These are phyloP conservation scores for Lordiphosa mommai DNA, from an alignment of 1,140 invertebrate genomes.

Conservation along the genomic window DNA sequence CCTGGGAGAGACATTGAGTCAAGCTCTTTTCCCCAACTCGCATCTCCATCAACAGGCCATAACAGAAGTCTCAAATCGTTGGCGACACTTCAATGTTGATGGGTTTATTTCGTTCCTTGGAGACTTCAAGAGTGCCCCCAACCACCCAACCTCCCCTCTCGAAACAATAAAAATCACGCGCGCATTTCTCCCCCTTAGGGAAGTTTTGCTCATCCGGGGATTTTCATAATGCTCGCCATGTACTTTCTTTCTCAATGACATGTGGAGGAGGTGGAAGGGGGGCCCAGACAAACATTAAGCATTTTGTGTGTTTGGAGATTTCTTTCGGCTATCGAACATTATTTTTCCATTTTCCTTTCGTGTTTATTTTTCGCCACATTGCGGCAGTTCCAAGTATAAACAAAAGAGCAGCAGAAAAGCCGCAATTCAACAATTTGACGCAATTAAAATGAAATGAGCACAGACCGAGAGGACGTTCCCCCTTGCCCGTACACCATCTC, in stretches of 20 bases:
- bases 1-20: not conserved
- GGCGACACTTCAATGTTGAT: slow-evolving; percentile 57
- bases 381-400: slow-evolving; percentile 42
- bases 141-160: not conserved
- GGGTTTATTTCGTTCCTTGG: slow-evolving; percentile 52
- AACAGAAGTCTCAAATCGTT: slow-evolving; percentile 31
- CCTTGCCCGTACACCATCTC: not conserved
- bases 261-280: slow-evolving; percentile 10
- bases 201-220: slow-evolving; percentile 35
- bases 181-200: not conserved
- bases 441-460: slow-evolving; percentile 45
- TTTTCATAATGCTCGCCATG: slow-evolving; percentile 29
- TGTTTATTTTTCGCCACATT: slow-evolving; percentile 62
- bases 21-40: not conserved
- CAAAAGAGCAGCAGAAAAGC: slow-evolving; percentile 18
- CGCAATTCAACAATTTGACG: slow-evolving; percentile 40
- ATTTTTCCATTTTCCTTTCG: slow-evolving; percentile 11
- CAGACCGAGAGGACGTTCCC: slow-evolving; percentile 6
- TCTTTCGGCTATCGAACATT: slow-evolving; percentile 33
- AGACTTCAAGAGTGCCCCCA: not conserved
- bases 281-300: not conserved
- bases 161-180: slow-evolving; percentile 36
- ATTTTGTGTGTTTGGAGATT: slow-evolving; percentile 12
- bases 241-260: slow-evolving; percentile 17
- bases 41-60: slow-evolving; percentile 38